Percentiles rank a stretch among this genome's conserved stretches.
Conservation (phyloP, 2,113 vertebrate genomes). For the Donacobius atricapilla region DNA sequence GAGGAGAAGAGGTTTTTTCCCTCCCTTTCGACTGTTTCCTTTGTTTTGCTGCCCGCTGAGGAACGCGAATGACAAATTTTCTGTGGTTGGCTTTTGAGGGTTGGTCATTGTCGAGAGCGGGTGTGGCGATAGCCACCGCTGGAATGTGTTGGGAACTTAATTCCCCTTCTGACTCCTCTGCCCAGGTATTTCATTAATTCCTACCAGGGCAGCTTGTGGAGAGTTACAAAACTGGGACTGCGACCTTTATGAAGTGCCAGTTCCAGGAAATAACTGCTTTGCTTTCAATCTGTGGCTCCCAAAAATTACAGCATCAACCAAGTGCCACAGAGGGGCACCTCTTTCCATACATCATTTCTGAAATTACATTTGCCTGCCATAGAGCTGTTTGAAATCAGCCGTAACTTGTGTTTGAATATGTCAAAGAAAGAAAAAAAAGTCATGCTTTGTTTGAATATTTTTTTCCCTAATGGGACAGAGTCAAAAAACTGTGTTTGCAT, state of each 20-base stretch:
- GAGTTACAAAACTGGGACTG: conserved; percentile 45
- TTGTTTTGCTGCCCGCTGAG: background rate
- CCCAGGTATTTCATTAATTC: conserved; percentile 62
- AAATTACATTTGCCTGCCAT: background rate
- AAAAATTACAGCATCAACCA: background rate
- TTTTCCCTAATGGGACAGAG: background rate
- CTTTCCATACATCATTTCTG: background rate
- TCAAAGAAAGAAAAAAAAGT: background rate
- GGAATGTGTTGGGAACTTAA: conserved; percentile 27
- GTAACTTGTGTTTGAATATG: background rate
- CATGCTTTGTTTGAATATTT: background rate
- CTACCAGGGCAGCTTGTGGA: background rate
- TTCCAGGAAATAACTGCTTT: conserved; percentile 2
- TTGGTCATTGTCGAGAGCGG: background rate
- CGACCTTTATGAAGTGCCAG: background rate
- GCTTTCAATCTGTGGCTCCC: background rate
- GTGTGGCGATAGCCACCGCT: background rate
- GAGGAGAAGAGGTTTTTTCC: background rate
- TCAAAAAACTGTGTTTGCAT: background rate
- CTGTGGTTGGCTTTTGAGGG: background rate
- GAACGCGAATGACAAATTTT: background rate
- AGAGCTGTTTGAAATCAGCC: background rate
- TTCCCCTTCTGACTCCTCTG: conserved; percentile 38
- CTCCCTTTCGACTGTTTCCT: background rate
- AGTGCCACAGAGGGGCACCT: background rate